phyloP scores from a whole-genome alignment of 2,888 invertebrate genomes.

The Schizotus pectinicornis region DNA sequence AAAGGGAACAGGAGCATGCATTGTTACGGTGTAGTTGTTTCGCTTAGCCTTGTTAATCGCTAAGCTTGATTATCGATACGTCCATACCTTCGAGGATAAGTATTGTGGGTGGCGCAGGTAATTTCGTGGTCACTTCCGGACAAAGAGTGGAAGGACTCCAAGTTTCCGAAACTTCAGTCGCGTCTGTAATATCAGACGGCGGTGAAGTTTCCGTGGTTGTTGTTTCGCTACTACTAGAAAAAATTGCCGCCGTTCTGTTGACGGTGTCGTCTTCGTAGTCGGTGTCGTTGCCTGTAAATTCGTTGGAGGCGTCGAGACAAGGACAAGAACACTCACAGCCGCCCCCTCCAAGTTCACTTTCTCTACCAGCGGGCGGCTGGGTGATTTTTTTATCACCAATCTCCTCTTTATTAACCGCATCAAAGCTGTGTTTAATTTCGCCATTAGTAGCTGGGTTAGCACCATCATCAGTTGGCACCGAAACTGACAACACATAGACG shows the following conservation, averaged over 20 bases:
- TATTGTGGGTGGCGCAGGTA: slow-evolving; percentile 73
- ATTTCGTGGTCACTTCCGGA: slow-evolving; percentile 59
- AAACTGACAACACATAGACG: slow-evolving; percentile 80
- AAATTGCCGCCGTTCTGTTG: slow-evolving; percentile 18
- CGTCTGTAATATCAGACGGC: slow-evolving; percentile 30
- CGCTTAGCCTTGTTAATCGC: slow-evolving; percentile 36
- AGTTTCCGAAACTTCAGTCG: slow-evolving; percentile 28
- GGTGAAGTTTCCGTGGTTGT: slow-evolving; percentile 16
- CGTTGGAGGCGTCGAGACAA: slow-evolving; percentile 62
- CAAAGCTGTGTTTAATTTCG: slow-evolving; percentile 28
- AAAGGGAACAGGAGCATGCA: neutral
- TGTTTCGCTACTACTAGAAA: slow-evolving; percentile 12
- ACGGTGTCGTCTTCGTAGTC: slow-evolving; percentile 39
- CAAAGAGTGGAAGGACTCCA: slow-evolving; percentile 39
- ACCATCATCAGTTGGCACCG: slow-evolving; percentile 72
- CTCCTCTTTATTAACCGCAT: slow-evolving; percentile 29
- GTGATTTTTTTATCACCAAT: slow-evolving; percentile 34
- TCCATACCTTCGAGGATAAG: slow-evolving; percentile 83
- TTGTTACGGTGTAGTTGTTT: slow-evolving; percentile 9
- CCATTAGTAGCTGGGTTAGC: slow-evolving; percentile 59
- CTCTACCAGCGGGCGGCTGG: slow-evolving; percentile 21
- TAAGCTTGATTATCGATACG: slow-evolving; percentile 37
- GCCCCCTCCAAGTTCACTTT: slow-evolving; percentile 62
- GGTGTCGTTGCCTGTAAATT: slow-evolving; percentile 47
- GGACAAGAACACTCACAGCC: slow-evolving; percentile 79